Conservation (phyloP, 2,888 invertebrate genomes). For the Cheilosia urbana region DNA sequence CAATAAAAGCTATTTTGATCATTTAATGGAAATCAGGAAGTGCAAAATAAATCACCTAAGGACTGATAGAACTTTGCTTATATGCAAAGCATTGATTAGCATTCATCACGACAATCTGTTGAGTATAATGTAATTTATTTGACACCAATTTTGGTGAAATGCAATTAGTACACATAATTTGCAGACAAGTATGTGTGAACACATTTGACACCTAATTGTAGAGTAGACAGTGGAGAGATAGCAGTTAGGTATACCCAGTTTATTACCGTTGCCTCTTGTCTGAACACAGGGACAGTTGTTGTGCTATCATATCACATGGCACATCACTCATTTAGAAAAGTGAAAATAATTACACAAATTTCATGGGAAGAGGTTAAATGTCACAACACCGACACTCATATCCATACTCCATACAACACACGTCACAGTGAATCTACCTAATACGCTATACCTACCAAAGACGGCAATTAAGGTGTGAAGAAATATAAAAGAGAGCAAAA, state of each 20-base stretch:
- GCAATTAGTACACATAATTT: not conserved
- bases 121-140: not conserved
- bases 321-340: not conserved
- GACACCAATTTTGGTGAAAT: not conserved
- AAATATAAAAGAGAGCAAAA: slow-evolving; percentile 30
- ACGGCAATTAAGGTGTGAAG: slow-evolving; percentile 60
- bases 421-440: slow-evolving; percentile 3
- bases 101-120: slow-evolving; percentile 5
- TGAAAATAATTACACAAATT: slow-evolving; percentile 1
- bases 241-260: too few species aligned
- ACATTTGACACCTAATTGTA: slow-evolving; percentile 2
- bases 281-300: not conserved
- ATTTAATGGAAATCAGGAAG: slow-evolving; percentile 10
- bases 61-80: not conserved
- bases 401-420: slow-evolving; percentile 5
- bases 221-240: too few species aligned
- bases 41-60: slow-evolving; percentile 3
- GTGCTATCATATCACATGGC: slow-evolving; percentile 1
- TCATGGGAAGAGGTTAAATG: slow-evolving; percentile 51
- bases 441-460: slow-evolving; percentile 3
- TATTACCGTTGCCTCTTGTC: too few species aligned
- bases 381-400: slow-evolving; percentile 25
- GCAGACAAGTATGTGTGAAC: not conserved
- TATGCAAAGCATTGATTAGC: slow-evolving; percentile 12
- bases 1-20: not conserved